Evolutionary conservation across 2,113 vertebrate genomes (phyloP), one percentile per base, ranked within the genome.

Genomic region (Dromas ardeola): DNA sequence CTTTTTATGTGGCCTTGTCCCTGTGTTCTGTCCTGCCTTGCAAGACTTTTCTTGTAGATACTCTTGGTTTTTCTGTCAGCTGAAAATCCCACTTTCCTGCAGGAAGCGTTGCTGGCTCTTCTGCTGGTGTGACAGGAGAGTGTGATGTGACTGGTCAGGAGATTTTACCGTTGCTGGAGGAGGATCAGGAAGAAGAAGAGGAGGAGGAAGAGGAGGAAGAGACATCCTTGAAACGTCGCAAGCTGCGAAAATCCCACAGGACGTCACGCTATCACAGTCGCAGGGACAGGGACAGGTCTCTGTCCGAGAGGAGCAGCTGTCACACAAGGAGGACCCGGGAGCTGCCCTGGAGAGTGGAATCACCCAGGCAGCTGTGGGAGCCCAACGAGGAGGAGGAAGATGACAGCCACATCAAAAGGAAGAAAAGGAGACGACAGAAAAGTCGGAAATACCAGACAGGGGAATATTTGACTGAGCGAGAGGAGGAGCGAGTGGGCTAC

Each of bases 371-470:
- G 88, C 95, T 97, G 70, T 98, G 98, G 98, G 97, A 98, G 83
- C 97, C 96, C 52, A 97, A 98, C 0, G 98, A 98, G 84, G 98
- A 98, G 36, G 98, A 98, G 21, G 98, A 98, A 2, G 98, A 98
- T 30, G 98, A 97, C 2, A 96, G 98, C 73, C 98, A 98, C 23
- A 63, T 98, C 59, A 98, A 97, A 88, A 98, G 98, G 81, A 99
- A 99, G 98, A 99, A 99, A 83, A 98, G 99, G 90, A 98, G 98
- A 87, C 98, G 99, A 40, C 99, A 99, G 98, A 99, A 99, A 80
- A 99, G 98, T 97, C 98, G 98, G 85, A 99, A 99, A 92, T 99
- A 99, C 91, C 99, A 99, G 97, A 99, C 98, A 1, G 99, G 99
- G 53, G 99, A 99, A 59, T 99, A 99, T 96, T 94, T 99, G 95